phyloP scores from a whole-genome alignment of 2,797 vertebrate species.

The Cottoperca gobio region DNA sequence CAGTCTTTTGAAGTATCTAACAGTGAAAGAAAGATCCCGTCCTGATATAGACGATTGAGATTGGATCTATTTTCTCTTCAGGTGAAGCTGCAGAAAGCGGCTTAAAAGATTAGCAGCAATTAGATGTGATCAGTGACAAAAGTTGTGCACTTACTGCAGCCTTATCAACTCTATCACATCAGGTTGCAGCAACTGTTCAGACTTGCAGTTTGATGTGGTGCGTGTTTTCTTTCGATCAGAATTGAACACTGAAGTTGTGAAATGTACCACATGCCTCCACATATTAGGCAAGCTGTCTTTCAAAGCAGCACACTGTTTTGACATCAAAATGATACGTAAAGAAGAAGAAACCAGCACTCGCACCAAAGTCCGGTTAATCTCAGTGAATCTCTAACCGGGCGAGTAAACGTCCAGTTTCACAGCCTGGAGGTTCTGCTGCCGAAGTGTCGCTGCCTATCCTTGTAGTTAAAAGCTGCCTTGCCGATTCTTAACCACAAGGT shows the following conservation, averaged over 20 bases:
- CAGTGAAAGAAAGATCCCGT: conserved; percentile 16
- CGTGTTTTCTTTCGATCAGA: conserved; percentile 1
- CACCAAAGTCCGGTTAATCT: background rate
- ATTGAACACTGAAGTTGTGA: conserved; percentile 19
- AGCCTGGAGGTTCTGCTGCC: conserved; percentile 27
- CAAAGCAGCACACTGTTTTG: conserved; percentile 20
- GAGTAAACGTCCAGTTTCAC: background rate
- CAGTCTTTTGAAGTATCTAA: conserved; percentile 16
- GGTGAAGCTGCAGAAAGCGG: conserved; percentile 45
- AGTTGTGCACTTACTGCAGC: conserved; percentile 24
- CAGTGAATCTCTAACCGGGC: background rate
- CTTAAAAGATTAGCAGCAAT: conserved; percentile 57
- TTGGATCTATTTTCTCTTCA: conserved; percentile 51
- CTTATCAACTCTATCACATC: conserved; percentile 35
- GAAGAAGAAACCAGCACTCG: background rate
- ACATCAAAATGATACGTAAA: conserved; percentile 29
- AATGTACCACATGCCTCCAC: background rate
- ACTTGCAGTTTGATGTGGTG: conserved; percentile 2
- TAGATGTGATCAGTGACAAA: conserved; percentile 56
- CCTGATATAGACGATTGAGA: conserved; percentile 21
- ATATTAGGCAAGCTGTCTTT: conserved; percentile 15
- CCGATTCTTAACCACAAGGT: conserved; percentile 65
- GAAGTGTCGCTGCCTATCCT: conserved; percentile 48
- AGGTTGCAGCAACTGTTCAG: conserved; percentile 12
- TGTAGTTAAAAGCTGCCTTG: conserved; percentile 73